These are phyloP conservation scores for Cyclophora albipunctata DNA, from an alignment of 2,888 invertebrate species.

Conservation along the genomic window DNA sequence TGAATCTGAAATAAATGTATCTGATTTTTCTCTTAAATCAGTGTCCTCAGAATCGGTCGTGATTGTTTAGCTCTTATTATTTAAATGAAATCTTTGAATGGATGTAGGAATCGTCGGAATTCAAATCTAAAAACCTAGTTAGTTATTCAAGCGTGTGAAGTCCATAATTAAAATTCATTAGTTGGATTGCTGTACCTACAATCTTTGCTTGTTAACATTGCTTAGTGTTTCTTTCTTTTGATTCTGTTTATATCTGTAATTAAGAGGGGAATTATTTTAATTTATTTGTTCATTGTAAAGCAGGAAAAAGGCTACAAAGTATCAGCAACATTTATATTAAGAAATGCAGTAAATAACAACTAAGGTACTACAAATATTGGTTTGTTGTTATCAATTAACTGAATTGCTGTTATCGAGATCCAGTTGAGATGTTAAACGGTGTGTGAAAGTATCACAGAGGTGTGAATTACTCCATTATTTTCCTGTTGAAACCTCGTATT, in stretches of 20 bases:
- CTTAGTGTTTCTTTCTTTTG: constrained; percentile 6
- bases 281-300: too few species aligned
- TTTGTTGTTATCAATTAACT: constrained; percentile 26
- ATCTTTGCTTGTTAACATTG: constrained; percentile 22
- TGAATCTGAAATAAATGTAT: too few species aligned
- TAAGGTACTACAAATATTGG: too few species aligned
- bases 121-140: constrained; percentile 28
- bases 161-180: constrained; percentile 43
- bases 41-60: too few species aligned
- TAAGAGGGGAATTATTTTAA: too few species aligned
- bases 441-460: constrained; percentile 30
- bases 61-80: too few species aligned
- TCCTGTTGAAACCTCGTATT: constrained; percentile 15
- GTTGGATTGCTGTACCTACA: constrained; percentile 25
- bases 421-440: constrained; percentile 26
- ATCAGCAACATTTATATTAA: too few species aligned
- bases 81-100: too few species aligned
- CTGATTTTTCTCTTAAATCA: too few species aligned
- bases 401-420: constrained; percentile 34
- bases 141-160: constrained; percentile 29
- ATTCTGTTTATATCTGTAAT: too few species aligned
- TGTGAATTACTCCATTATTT: constrained; percentile 32
- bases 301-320: too few species aligned
- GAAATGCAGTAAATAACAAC: too few species aligned
- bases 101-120: constrained; percentile 31